These are phyloP conservation scores for Peromyscus leucopus DNA, from an alignment of 2,113 vertebrate genomes.

Conservation along the genomic window DNA sequence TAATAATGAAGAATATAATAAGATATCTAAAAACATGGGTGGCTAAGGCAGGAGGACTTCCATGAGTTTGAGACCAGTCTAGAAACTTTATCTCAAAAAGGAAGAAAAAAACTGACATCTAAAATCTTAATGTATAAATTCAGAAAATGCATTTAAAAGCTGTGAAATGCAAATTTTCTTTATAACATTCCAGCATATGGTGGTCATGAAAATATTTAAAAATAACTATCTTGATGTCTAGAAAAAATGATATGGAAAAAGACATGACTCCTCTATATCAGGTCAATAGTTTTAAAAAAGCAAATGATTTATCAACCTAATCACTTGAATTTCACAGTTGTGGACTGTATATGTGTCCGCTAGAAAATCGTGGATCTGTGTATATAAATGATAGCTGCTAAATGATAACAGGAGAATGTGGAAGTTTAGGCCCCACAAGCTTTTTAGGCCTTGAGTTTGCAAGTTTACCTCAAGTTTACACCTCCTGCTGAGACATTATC, in stretches of 20 bases:
- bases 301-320: neutral
- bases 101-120: neutral
- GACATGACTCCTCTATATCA: conserved; percentile 9
- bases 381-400: neutral
- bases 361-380: conserved; percentile 21
- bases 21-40: neutral
- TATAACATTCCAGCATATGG: neutral
- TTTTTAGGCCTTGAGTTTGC: neutral
- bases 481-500: neutral
- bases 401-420: neutral
- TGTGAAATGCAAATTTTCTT: conserved; percentile 6
- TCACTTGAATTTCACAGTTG: neutral
- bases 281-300: conserved; percentile 6
- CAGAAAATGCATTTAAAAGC: neutral
- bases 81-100: neutral
- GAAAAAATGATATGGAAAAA: neutral
- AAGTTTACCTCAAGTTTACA: no score
- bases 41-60: neutral
- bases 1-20: neutral
- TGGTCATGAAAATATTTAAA: conserved; percentile 11
- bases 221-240: neutral
- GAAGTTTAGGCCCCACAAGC: neutral
- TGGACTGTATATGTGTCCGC: neutral
- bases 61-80: neutral
- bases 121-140: neutral